Conservation (phyloP, 2,888 invertebrate species). For the Diplazon laetatorius region DNA sequence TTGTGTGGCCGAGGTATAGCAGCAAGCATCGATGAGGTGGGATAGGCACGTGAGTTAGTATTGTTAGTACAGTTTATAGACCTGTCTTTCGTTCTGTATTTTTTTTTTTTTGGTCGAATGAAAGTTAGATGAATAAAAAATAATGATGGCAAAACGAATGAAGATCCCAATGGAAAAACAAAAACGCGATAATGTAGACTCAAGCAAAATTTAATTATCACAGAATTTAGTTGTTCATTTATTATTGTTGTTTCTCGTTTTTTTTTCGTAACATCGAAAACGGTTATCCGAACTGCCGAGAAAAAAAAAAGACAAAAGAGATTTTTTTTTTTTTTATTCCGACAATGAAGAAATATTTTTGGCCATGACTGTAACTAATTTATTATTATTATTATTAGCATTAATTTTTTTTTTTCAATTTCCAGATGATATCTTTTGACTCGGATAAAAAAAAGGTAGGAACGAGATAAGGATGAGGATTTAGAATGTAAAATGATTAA, state of each 20-base stretch:
- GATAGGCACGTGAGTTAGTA: slow-evolving; percentile 76
- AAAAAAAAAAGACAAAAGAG: not conserved
- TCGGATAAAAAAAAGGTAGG: slow-evolving; percentile 28
- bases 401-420: slow-evolving; percentile 23
- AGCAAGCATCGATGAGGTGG: slow-evolving; percentile 81
- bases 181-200: not conserved
- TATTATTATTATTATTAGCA: slow-evolving; percentile 9
- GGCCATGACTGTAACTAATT: slow-evolving; percentile 13
- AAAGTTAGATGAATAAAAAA: slow-evolving; percentile 38
- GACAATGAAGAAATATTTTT: slow-evolving; percentile 37
- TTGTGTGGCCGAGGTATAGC: slow-evolving; percentile 81
- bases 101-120: slow-evolving; percentile 15
- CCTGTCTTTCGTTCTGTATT: slow-evolving; percentile 20
- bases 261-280: too few relatives aligned
- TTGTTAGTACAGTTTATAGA: slow-evolving; percentile 53
- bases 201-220: not conserved
- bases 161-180: slow-evolving; percentile 12
- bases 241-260: too few relatives aligned
- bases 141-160: slow-evolving; percentile 35
- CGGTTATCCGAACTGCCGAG: too few relatives aligned
- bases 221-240: not conserved
- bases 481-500: slow-evolving; percentile 54
- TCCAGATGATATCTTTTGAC: slow-evolving; percentile 42
- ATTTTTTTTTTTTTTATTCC: too few relatives aligned
- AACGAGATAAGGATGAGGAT: slow-evolving; percentile 55